Evolutionary conservation across 2,797 vertebrate species (phyloP).

Genomic region (Luscinia megarhynchos): DNA sequence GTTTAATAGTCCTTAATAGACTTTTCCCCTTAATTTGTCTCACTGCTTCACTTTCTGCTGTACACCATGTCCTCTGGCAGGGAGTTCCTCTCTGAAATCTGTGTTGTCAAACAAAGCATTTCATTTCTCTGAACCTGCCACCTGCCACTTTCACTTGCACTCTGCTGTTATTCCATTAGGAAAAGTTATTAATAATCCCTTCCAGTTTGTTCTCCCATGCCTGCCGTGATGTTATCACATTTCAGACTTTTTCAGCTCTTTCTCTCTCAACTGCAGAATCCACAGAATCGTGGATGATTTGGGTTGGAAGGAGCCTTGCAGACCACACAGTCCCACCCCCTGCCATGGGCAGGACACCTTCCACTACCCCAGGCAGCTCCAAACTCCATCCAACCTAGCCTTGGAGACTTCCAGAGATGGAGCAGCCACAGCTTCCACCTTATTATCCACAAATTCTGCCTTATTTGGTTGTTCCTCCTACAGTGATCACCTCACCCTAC

Average conservation of each 20-base stretch:
- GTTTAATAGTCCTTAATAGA: not conserved
- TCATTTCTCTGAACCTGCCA: not conserved
- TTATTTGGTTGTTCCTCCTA: not conserved
- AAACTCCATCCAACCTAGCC: not conserved
- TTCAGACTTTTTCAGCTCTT: not conserved
- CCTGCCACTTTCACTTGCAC: not conserved
- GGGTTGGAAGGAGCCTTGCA: not conserved
- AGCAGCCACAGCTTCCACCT: not conserved
- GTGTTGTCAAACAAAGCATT: not conserved
- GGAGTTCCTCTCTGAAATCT: not conserved
- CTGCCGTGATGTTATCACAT: not conserved
- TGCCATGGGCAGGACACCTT: not conserved
- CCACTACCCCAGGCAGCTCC: accelerated
- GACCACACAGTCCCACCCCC: not conserved
- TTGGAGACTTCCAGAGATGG: not conserved
- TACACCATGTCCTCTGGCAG: accelerated
- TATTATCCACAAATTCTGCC: not conserved
- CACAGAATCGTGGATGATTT: not conserved
- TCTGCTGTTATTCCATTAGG: not conserved
- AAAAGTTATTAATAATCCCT: not conserved
- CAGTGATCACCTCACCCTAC: not conserved
- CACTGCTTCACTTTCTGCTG: not conserved
- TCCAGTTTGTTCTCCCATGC: not conserved
- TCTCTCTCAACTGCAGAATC: not conserved
- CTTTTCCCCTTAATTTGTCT: slow-evolving; percentile 4